A percentile compares a stretch with the other conserved stretches of the same genome.
phyloP scores from a whole-genome alignment of 1,140 invertebrate species.

The Sycophila sp. region DNA sequence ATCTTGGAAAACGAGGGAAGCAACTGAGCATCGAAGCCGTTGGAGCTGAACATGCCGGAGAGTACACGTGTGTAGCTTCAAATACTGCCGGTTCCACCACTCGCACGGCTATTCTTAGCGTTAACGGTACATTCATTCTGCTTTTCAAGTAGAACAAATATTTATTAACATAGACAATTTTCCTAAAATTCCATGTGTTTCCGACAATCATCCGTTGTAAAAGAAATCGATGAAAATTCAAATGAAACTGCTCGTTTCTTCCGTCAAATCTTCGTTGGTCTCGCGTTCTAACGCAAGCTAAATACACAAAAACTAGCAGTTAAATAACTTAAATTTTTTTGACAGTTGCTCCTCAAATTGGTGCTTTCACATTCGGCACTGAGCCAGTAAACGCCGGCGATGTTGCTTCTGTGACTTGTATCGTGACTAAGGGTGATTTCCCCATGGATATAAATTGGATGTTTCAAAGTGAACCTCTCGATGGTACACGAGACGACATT shows the following conservation, averaged over 20 bases:
- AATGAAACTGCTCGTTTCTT: too few species aligned
- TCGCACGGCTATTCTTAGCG: constrained; percentile 75
- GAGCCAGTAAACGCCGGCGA: constrained; percentile 78
- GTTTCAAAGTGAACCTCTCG: constrained; percentile 68
- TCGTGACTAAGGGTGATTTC: constrained; percentile 73
- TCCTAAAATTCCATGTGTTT: too few species aligned
- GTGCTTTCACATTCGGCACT: constrained; percentile 74
- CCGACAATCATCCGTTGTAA: too few species aligned
- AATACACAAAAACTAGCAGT: too few species aligned
- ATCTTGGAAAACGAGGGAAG: constrained; percentile 69
- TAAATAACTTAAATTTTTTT: too few species aligned
- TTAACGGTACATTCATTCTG: constrained; percentile 81
- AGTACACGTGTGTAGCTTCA: constrained; percentile 81
- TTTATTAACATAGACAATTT: too few species aligned
- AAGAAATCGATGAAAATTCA: too few species aligned
- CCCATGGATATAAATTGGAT: constrained; percentile 73
- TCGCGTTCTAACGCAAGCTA: too few species aligned
- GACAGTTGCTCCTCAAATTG: constrained; percentile 74
- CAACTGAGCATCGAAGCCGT: constrained; percentile 78
- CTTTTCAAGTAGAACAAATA: too few species aligned
- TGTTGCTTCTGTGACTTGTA: constrained; percentile 72
- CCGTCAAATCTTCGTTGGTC: too few species aligned
- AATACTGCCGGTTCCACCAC: constrained; percentile 77
- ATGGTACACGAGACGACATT: constrained; percentile 68
- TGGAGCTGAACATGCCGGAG: constrained; percentile 76